Percentiles rank a stretch among this genome's conserved stretches.
Conservation (phyloP, 2,888 invertebrate species). For the Platycheirus albimanus region DNA sequence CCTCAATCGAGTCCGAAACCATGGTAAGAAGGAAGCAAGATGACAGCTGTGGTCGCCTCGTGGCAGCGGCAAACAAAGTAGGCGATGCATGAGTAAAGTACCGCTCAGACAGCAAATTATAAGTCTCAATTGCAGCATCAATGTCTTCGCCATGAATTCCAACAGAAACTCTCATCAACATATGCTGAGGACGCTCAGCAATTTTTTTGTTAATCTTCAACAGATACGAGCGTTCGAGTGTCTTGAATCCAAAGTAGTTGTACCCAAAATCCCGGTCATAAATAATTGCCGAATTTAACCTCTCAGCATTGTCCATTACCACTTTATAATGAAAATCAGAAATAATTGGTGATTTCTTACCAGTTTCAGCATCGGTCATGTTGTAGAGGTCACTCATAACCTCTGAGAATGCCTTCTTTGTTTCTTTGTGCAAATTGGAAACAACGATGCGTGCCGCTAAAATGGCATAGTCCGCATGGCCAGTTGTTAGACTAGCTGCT, state of each 20-base stretch:
- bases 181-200: conserved; percentile 98
- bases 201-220: conserved; percentile 95
- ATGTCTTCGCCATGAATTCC: conserved; percentile 98
- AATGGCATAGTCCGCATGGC: conserved; percentile 97
- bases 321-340: conserved; percentile 91
- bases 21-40: conserved; percentile 98
- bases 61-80: conserved; percentile 97
- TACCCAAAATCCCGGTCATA: conserved; percentile 98
- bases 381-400: conserved; percentile 94
- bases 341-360: conserved; percentile 91
- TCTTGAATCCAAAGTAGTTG: conserved; percentile 99
- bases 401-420: conserved; percentile 95
- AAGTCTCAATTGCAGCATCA: conserved; percentile 96
- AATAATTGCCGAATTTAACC: conserved; percentile 96
- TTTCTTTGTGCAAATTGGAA: conserved; percentile 99
- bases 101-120: conserved; percentile 96
- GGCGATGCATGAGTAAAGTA: conserved; percentile 99
- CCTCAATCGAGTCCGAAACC: conserved; percentile 97
- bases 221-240: conserved; percentile 96
- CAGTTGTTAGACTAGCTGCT: conserved; percentile 98
- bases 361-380: conserved; percentile 89
- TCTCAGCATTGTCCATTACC: conserved; percentile 93
- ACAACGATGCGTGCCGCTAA: conserved; percentile 96
- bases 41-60: conserved; percentile 94
- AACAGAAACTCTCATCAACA: conserved; percentile 98